Percentiles rank a stretch among this genome's conserved stretches.
Conservation (phyloP, 2,113 vertebrate species). For the Caloenas nicobarica region DNA sequence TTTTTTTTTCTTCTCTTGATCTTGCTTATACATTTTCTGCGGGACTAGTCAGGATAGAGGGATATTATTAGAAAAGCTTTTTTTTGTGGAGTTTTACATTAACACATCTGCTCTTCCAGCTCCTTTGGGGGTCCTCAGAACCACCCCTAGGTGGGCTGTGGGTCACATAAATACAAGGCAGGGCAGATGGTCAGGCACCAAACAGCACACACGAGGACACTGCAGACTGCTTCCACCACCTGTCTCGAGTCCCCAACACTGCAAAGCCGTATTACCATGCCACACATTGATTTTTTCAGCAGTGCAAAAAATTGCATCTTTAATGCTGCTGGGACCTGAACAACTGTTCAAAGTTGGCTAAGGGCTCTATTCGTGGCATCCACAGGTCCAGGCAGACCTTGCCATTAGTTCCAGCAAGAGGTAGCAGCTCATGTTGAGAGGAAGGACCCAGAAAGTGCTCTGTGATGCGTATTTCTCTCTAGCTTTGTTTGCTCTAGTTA, state of each 20-base stretch:
- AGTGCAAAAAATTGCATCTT: neutral
- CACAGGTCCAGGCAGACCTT: neutral
- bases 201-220: neutral
- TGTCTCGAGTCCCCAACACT: neutral
- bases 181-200: neutral
- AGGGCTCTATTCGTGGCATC: neutral
- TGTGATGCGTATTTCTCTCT: neutral
- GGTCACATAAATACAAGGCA: neutral
- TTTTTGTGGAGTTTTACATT: neutral
- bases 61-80: neutral
- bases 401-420: neutral
- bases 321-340: neutral
- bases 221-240: neutral
- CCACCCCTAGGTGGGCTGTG: neutral
- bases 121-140: neutral
- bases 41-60: neutral
- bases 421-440: neutral
- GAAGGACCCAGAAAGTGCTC: neutral
- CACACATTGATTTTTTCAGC: neutral
- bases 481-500: conserved; percentile 4
- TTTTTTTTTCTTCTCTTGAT: neutral
- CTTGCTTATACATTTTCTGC: neutral
- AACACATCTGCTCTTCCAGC: neutral
- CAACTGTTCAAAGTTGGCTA: neutral
- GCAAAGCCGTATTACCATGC: neutral